Evolutionary conservation across 2,113 vertebrate genomes (phyloP).

Genomic region (Martes martes): DNA sequence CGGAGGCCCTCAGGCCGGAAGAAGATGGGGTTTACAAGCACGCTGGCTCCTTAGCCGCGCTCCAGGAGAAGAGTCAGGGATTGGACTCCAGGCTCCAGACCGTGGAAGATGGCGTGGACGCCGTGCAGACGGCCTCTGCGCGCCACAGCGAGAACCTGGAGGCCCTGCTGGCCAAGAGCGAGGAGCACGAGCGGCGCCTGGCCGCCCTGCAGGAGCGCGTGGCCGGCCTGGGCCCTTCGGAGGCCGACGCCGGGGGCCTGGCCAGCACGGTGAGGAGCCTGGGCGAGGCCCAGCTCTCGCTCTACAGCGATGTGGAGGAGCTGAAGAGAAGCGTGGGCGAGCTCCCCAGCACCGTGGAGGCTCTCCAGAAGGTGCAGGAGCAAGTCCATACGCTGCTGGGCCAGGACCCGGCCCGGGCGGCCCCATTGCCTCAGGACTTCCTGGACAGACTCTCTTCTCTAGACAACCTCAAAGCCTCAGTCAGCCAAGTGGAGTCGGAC

Average conservation of each 20-base stretch:
- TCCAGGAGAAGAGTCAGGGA: slow-evolving; percentile 78
- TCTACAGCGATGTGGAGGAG: slow-evolving; percentile 77
- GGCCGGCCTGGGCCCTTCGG: slow-evolving; percentile 61
- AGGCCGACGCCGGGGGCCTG: slow-evolving; percentile 59
- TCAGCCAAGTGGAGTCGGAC: slow-evolving; percentile 84
- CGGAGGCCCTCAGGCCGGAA: slow-evolving; percentile 71
- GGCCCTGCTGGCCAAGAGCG: slow-evolving; percentile 80
- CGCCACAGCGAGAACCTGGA: slow-evolving; percentile 81
- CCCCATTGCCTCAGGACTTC: slow-evolving; percentile 64
- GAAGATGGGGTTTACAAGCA: slow-evolving; percentile 57
- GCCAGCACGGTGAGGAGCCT: slow-evolving; percentile 72
- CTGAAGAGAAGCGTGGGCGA: slow-evolving; percentile 81
- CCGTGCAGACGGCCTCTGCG: slow-evolving; percentile 55
- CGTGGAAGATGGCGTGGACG: slow-evolving; percentile 82
- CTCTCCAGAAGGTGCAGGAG: slow-evolving; percentile 78
- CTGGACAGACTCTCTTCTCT: slow-evolving; percentile 81
- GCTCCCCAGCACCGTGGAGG: slow-evolving; percentile 77
- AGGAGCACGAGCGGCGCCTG: slow-evolving; percentile 81
- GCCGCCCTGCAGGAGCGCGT: slow-evolving; percentile 68
- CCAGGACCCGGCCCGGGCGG: slow-evolving; percentile 73
- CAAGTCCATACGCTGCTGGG: slow-evolving; percentile 78
- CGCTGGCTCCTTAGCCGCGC: slow-evolving; percentile 69
- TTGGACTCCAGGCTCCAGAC: slow-evolving; percentile 83
- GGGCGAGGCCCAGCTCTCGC: slow-evolving; percentile 78
- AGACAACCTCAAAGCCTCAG: slow-evolving; percentile 82